These are phyloP conservation scores for Phalera bucephala DNA, from an alignment of 2,888 invertebrate species.

Conservation along the genomic window DNA sequence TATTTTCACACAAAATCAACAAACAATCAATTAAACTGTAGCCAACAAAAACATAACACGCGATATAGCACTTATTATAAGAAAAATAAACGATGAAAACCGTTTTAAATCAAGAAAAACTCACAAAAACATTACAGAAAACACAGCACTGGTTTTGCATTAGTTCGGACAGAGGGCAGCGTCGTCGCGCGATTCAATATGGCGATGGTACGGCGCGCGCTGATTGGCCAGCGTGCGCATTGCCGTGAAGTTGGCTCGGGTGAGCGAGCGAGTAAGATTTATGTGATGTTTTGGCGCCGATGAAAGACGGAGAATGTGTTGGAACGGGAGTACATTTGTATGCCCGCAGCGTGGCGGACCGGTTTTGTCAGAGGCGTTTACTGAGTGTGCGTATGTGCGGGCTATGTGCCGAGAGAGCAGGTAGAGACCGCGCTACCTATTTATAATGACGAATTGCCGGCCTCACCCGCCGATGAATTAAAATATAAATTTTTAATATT, in stretches of 20 bases:
- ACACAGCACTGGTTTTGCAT: conserved; percentile 56
- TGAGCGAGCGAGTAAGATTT: conserved; percentile 75
- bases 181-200: conserved; percentile 69
- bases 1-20: conserved; percentile 41
- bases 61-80: conserved; percentile 49
- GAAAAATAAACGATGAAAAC: conserved; percentile 34
- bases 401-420: conserved; percentile 73
- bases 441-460: conserved; percentile 63
- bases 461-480: conserved; percentile 32
- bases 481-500: conserved; percentile 46
- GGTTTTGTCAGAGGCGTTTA: conserved; percentile 80
- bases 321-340: conserved; percentile 74
- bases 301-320: conserved; percentile 77
- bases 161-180: conserved; percentile 67
- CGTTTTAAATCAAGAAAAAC: conserved; percentile 56
- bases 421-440: conserved; percentile 63
- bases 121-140: conserved; percentile 66
- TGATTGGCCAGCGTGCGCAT: conserved; percentile 60
- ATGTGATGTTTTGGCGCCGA: conserved; percentile 75
- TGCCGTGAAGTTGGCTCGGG: conserved; percentile 66
- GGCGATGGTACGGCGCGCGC: conserved; percentile 64
- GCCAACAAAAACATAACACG: conserved; percentile 37
- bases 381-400: conserved; percentile 68
- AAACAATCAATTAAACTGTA: conserved; percentile 29
- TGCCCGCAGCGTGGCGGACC: conserved; percentile 68